Conservation (phyloP, 2,797 vertebrate genomes). For the Trichosurus vulpecula region DNA sequence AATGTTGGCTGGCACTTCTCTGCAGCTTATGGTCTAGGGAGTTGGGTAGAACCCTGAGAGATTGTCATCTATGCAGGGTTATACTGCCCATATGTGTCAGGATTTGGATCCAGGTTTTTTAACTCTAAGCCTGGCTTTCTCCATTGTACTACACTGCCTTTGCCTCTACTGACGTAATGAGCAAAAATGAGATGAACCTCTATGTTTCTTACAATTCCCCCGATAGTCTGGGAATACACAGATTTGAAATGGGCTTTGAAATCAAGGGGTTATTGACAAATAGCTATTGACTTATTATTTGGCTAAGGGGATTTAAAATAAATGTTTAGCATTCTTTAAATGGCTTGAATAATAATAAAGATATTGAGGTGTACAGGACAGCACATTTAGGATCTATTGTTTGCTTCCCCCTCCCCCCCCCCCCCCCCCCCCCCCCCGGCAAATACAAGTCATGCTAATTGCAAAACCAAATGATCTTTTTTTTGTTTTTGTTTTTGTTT, state of each 20-base stretch:
- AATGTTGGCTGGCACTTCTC: neutral
- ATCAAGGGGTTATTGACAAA: conserved; percentile 36
- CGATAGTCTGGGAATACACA: neutral
- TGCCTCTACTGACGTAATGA: neutral
- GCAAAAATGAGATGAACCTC: neutral
- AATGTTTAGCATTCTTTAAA: neutral
- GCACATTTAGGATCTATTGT: neutral
- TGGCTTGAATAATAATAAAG: conserved; percentile 50
- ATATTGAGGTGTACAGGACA: conserved; percentile 22
- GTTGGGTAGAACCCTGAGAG: neutral
- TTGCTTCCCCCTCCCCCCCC: conserved; percentile 16
- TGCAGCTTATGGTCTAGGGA: neutral
- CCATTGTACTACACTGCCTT: neutral
- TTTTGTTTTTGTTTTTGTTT: conserved; percentile 12
- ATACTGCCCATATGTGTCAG: neutral
- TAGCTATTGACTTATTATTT: conserved; percentile 44
- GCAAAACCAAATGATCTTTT: conserved; percentile 40
- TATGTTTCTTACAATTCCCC: neutral
- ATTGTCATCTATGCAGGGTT: neutral
- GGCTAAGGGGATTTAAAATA: conserved; percentile 48
- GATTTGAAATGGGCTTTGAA: conserved; percentile 28
- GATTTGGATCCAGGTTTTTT: neutral
- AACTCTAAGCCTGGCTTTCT: neutral
- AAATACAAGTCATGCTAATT: conserved; percentile 27
- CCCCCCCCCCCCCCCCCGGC: neutral